Percentiles rank a stretch among this genome's conserved stretches.
Evolutionary conservation across 1,140 invertebrate species (phyloP).

Genomic region (Anoplophora glabripennis): DNA sequence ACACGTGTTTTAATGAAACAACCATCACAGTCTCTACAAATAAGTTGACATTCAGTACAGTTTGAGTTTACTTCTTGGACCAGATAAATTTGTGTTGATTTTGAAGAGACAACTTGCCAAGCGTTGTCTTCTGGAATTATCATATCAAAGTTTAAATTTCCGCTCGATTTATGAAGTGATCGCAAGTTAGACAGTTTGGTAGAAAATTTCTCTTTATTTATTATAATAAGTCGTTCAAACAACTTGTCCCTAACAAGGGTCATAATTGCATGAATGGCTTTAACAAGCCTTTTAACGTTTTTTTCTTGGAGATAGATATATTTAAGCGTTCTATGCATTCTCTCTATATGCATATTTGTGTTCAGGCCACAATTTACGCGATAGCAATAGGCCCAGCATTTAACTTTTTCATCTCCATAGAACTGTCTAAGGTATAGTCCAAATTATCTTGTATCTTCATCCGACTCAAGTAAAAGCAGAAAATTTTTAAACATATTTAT

Average conservation of each 20-base stretch:
- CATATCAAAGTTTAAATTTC: not conserved
- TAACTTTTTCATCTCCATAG: too few species aligned
- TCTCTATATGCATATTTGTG: conserved; percentile 22
- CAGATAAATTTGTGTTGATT: not conserved
- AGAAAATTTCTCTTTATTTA: conserved; percentile 14
- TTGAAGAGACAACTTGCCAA: not conserved
- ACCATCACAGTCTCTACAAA: conserved; percentile 5
- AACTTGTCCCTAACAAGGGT: conserved; percentile 19
- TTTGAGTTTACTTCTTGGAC: not conserved
- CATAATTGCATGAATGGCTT: conserved; percentile 18
- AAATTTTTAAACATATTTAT: too few species aligned
- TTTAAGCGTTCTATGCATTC: conserved; percentile 21
- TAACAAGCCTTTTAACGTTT: conserved; percentile 19
- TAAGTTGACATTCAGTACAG: conserved; percentile 6
- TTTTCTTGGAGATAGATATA: conserved; percentile 23
- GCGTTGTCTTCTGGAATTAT: not conserved
- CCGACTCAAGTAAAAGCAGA: too few species aligned
- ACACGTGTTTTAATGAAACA: too few species aligned
- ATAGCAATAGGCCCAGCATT: conserved; percentile 22
- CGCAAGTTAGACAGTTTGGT: not conserved
- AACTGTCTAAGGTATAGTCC: too few species aligned
- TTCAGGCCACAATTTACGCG: conserved; percentile 10
- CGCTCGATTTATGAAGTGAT: not conserved
- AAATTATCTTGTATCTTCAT: too few species aligned
- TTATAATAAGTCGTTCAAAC: conserved; percentile 13